Evolutionary conservation across 2,113 vertebrate genomes (phyloP).

Genomic region (Eulacestoma nigropectus): DNA sequence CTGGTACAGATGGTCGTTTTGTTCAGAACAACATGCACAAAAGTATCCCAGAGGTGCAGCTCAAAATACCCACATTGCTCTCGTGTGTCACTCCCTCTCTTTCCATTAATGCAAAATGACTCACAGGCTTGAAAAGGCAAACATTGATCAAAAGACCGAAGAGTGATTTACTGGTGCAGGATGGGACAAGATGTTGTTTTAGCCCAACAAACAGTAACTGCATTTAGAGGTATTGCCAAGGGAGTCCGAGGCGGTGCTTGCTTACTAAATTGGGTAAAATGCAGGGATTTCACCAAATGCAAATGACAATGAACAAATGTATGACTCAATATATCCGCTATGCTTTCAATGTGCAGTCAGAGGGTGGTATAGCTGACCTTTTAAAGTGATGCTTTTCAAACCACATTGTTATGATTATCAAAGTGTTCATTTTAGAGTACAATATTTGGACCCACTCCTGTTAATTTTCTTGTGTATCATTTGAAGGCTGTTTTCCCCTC

Average conservation of each 20-base stretch:
- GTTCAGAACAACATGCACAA: neutral
- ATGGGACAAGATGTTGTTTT: conserved; percentile 28
- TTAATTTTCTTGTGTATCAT: neutral
- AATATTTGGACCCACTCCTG: conserved; percentile 22
- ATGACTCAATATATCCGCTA: conserved; percentile 78
- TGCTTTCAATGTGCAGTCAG: conserved; percentile 65
- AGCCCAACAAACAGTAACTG: conserved; percentile 45
- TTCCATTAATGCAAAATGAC: neutral
- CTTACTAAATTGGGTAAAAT: conserved; percentile 70
- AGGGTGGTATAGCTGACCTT: conserved; percentile 71
- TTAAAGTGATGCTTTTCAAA: conserved; percentile 71
- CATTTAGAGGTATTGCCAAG: conserved; percentile 51
- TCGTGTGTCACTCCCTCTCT: neutral
- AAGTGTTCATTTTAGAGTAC: conserved; percentile 39
- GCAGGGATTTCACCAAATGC: conserved; percentile 83
- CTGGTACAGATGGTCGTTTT: neutral
- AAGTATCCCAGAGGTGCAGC: conserved; percentile 2
- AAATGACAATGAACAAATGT: conserved; percentile 78
- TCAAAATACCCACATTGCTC: neutral
- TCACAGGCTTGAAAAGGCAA: conserved; percentile 13
- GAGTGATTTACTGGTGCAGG: neutral
- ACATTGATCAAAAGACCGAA: neutral
- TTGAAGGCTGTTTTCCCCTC: neutral
- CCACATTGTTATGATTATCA: conserved; percentile 73
- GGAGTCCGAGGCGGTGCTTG: conserved; percentile 53